Evolutionary conservation across 2,888 invertebrate species (phyloP).

Genomic region (Helleia helle): DNA sequence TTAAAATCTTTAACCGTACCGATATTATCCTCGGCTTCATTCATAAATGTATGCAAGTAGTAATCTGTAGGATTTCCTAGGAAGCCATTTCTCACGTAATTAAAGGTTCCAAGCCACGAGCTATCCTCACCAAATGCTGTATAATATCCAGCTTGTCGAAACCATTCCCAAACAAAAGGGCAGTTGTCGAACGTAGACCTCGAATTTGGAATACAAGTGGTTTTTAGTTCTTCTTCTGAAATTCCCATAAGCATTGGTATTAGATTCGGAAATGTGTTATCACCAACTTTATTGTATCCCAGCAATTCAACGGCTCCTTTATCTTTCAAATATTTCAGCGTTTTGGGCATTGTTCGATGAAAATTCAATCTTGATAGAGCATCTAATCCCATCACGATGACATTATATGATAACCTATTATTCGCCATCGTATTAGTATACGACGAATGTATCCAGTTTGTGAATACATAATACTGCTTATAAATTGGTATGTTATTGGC

Average conservation of each 20-base stretch:
- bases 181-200: constrained; percentile 78
- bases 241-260: constrained; percentile 85
- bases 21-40: constrained; percentile 69
- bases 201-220: constrained; percentile 70
- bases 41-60: constrained; percentile 81
- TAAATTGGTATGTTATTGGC: constrained; percentile 58
- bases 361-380: constrained; percentile 88
- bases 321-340: constrained; percentile 70
- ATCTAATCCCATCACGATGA: constrained; percentile 87
- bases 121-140: constrained; percentile 88
- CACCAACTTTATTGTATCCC: constrained; percentile 93
- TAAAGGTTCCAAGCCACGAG: constrained; percentile 81
- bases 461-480: constrained; percentile 78
- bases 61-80: constrained; percentile 83
- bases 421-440: constrained; percentile 13
- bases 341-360: constrained; percentile 84
- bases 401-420: constrained; percentile 57
- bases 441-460: constrained; percentile 42
- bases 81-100: constrained; percentile 82
- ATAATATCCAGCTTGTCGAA: constrained; percentile 76
- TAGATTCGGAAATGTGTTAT: constrained; percentile 92
- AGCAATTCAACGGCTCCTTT: constrained; percentile 81
- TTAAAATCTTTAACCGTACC: constrained; percentile 75
- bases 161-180: constrained; percentile 87
- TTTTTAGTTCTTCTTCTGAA: constrained; percentile 71